These are phyloP conservation scores for Nerophis ophidion DNA, from an alignment of 2,113 vertebrate genomes.

Conservation along the genomic window DNA sequence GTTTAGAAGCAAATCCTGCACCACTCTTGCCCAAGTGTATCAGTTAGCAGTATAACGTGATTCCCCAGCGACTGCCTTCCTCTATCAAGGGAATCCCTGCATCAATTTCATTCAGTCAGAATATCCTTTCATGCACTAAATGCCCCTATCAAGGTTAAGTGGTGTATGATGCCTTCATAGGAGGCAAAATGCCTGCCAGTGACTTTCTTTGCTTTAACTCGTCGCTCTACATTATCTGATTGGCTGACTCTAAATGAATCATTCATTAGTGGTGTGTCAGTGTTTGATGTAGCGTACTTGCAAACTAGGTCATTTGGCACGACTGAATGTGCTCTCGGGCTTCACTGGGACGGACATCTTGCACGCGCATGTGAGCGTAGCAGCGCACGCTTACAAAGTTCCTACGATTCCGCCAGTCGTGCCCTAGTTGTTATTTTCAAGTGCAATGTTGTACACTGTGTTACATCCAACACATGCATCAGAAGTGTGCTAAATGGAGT, in stretches of 20 bases:
- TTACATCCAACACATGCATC: not conserved
- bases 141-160: constrained; percentile 56
- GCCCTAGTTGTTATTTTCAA: constrained; percentile 9
- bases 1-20: not conserved
- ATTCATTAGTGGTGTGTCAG: constrained; percentile 65
- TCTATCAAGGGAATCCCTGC: constrained; percentile 51
- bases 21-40: constrained; percentile 20
- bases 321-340: constrained; percentile 47
- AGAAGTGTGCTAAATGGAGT: not conserved
- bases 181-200: constrained; percentile 39
- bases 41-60: constrained; percentile 29
- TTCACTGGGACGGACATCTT: constrained; percentile 49
- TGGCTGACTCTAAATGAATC: constrained; percentile 67
- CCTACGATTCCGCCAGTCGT: constrained; percentile 9
- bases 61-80: constrained; percentile 27
- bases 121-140: constrained; percentile 48
- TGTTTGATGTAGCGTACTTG: constrained; percentile 54
- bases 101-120: constrained; percentile 32
- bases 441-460: not conserved
- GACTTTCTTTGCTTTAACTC: constrained; percentile 46
- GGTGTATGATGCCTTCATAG: constrained; percentile 40
- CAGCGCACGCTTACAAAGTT: constrained; percentile 18
- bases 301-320: constrained; percentile 70
- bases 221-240: constrained; percentile 55
- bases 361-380: constrained; percentile 37